Conservation (phyloP, 2,113 vertebrate genomes). For the Pampusana beccarii region DNA sequence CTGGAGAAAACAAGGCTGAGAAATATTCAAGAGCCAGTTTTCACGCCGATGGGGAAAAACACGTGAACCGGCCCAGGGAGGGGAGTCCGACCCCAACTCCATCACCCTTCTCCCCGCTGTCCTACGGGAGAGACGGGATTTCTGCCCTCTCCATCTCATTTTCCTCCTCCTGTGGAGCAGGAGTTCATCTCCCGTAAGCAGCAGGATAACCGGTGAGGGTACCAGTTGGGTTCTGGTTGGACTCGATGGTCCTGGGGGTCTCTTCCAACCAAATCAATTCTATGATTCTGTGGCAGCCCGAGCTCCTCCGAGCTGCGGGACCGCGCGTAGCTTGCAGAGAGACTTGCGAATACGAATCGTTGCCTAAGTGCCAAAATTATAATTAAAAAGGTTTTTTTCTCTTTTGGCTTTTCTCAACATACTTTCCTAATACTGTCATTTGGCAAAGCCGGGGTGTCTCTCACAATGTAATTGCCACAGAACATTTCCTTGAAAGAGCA, state of each 20-base stretch:
- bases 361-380: conserved; percentile 2
- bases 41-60: rapidly evolving
- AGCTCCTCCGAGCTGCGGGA: neutral
- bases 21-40: neutral
- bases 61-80: rapidly evolving
- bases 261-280: too few species aligned
- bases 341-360: neutral
- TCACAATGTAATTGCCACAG: conserved; percentile 29
- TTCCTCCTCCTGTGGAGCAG: neutral
- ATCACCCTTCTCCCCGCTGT: rapidly evolving
- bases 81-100: neutral
- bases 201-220: neutral
- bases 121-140: rapidly evolving
- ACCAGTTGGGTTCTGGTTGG: too few species aligned
- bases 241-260: too few species aligned
- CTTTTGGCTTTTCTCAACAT: conserved; percentile 34
- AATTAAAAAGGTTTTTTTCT: conserved; percentile 51
- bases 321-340: rapidly evolving
- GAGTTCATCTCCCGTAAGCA: rapidly evolving
- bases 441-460: conserved; percentile 43
- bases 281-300: neutral
- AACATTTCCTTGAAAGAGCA: conserved; percentile 66
- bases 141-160: neutral
- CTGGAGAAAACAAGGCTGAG: neutral
- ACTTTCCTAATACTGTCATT: conserved; percentile 47